phyloP scores from a whole-genome alignment of 2,888 invertebrate genomes.

The Tiliacea citrago region DNA sequence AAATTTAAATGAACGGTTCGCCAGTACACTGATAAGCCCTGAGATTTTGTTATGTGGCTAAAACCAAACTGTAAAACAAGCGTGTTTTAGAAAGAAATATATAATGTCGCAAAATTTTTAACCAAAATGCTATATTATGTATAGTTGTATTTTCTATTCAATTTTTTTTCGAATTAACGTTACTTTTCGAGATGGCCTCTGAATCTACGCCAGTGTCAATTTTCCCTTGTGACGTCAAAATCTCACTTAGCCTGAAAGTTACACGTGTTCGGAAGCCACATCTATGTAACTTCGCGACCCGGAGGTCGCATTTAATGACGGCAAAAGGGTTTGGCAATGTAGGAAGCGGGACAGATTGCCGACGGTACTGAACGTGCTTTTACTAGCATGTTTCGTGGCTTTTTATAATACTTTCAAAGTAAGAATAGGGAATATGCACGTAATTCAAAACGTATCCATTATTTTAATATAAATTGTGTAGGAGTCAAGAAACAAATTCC shows the following conservation, averaged over 20 bases:
- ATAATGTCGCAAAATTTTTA: background rate
- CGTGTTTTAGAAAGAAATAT: no score
- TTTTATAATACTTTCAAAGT: background rate
- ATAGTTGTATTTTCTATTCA: background rate
- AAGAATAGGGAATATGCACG: no score
- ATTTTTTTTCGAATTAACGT: background rate
- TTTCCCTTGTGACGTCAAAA: background rate
- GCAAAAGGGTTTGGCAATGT: background rate
- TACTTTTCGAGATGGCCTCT: background rate
- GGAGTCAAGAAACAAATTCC: no score
- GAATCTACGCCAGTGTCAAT: background rate
- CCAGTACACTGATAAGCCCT: no score
- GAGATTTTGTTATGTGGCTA: no score
- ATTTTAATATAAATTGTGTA: no score
- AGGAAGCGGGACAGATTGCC: background rate
- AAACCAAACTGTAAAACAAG: no score
- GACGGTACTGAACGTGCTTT: background rate
- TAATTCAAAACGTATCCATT: no score
- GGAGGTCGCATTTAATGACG: no score
- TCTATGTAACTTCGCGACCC: no score
- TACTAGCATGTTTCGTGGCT: background rate
- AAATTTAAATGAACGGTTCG: no score
- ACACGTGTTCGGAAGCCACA: no score
- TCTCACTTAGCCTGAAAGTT: background rate
- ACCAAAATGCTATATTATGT: background rate